Base-by-base conservation (phyloP, 2,797 vertebrate species). In the Antennarius maculatus region DNA sequence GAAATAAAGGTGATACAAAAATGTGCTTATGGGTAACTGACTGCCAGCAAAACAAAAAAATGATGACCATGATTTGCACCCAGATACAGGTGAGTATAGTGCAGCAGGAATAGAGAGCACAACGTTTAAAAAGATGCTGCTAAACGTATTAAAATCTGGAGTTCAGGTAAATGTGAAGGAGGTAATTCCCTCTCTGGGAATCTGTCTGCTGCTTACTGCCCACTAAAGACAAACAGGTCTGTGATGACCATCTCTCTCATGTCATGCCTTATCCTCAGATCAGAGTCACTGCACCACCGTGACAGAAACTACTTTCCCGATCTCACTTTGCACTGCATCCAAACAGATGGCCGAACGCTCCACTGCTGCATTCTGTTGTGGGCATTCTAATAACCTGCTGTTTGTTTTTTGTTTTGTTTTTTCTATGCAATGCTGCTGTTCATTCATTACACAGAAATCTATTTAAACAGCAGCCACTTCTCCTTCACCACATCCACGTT, bases 261-360 rank as follows among this genome's bases (percentile, higher is more conserved):
- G 69, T 43, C 61, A 47, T 63, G 58, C 46, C 43, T 81, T 69
- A 59, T 64, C 72, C 63, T 54, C 39, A 61, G 48, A 76, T 69
- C 45, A 2, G 34, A 77, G 66, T 74, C 79, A 82, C 74, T 81
- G 82, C 81, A 81, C 64, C 83, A 82, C 68, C 75, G 52, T 61
- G 64, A 79, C 60, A 75, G 59, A 69, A 71, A 64, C 71, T 57
- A 75, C 67, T 66, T 56, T 34, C 72, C 74, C 80, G 75, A 69
- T 81, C 52, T 79, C 50, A 69, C 72, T 68, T 69, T 84, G 13
- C 54, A 29, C 71, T 54, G 76, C 84, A 84, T 67, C 10, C 3
- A 61, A 66, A 65, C 71, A 85, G 71, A 80, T 71, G 58, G 59
- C 51, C 31, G n/a, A 50, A 63, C 6, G 6, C 57, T 74, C 76